These are phyloP conservation scores for Aspidiotus rigidus DNA, from an alignment of 2,888 invertebrate genomes.

Conservation along the genomic window DNA sequence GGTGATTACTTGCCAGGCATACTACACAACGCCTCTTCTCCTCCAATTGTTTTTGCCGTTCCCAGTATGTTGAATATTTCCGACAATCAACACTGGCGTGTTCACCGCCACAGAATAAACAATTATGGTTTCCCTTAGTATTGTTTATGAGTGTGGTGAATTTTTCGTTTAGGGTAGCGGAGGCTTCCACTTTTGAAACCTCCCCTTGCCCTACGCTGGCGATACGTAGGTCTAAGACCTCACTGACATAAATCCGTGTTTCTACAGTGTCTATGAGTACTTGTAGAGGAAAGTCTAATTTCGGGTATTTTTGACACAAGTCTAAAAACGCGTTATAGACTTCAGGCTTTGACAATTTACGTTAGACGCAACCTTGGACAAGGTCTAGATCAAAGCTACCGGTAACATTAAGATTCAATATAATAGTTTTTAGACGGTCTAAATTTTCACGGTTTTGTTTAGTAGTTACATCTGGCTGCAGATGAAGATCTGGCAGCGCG, in stretches of 20 bases:
- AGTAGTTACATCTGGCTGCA: neutral
- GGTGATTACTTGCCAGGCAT: too few relatives aligned
- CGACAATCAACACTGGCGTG: neutral
- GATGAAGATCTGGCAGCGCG: too few relatives aligned
- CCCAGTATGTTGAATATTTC: neutral
- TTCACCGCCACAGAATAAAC: neutral
- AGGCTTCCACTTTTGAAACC: neutral
- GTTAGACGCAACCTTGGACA: neutral
- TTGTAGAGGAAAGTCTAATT: neutral
- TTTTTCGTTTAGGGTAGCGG: neutral
- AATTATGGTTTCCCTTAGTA: neutral
- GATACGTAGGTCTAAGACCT: neutral
- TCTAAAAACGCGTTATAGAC: neutral
- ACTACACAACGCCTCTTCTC: neutral
- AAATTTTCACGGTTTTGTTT: slow-evolving; percentile 1
- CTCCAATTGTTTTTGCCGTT: neutral
- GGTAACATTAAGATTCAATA: neutral
- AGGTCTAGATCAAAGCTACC: neutral
- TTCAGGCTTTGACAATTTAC: neutral
- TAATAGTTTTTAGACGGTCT: neutral
- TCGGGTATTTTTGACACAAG: neutral
- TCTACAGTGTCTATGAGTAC: neutral
- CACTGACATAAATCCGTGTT: neutral
- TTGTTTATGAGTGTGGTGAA: neutral
- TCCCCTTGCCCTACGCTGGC: neutral